Evolutionary conservation across 2,888 invertebrate genomes (phyloP), one percentile per base, ranked within the genome.

Genomic region (Celastrina argiolus): DNA sequence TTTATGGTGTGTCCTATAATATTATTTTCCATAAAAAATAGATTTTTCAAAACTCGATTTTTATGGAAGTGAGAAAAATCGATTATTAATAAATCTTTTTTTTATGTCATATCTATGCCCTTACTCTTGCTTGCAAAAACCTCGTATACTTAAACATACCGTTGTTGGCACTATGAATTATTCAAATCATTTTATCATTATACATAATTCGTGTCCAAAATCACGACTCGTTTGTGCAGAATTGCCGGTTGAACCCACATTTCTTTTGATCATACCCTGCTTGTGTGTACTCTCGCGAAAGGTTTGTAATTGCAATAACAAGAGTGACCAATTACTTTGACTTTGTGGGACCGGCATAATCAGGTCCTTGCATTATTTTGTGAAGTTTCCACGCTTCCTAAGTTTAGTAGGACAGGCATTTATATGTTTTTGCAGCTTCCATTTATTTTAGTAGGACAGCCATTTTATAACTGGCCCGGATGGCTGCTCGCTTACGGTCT

Each of bases 321-420:
- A 59, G 56, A 39, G 63, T 63, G 63, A 45, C 22, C 63, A 63
- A 42, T 63, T 63, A 41, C 42, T 28, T 42, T 41, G 45, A 63
- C 31, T 42, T 59, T 59, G 59, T 59, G 16, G 34, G 59, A 59
- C 59, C 8, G 58, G 7, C n/a, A 12, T 34, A 31, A 34, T 59
- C 31, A 16, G 31, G 10, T 14, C 28, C 34, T 16, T 31, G 31
- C 4, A 2, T 6, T 5, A 31, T 31, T 31, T 26, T 51, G 51
- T 51, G 18, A 22, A 18, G 34, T 45, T 45, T 45, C 18, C 26
- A 5, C 18, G 18, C 10, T 16, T 31, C n/a, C 1, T 16, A 34
- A 16, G 28, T 28, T 28, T 31, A 26, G 22, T 28, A 14, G 2
- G 6, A 56, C n/a, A n/a, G n/a, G n/a, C n/a, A n/a, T n/a, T n/a